Evolutionary conservation across 2,797 vertebrate genomes (phyloP), one percentile per base, ranked within the genome.

Genomic region (Phataginus tetradactyla): DNA sequence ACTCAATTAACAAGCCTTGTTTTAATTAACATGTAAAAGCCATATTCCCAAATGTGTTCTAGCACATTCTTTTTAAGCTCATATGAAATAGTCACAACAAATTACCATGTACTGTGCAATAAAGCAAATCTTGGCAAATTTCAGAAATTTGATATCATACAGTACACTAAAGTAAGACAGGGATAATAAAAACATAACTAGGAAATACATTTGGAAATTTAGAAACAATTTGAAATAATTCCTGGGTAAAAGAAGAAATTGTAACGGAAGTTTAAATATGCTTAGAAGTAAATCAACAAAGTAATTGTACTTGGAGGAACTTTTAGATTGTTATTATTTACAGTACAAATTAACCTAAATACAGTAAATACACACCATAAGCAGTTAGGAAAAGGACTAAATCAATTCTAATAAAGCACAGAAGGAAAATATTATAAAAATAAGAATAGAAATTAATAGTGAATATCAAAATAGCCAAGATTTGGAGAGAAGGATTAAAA

Each of bases 241-340:
- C 29, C 74, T 64, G 11, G 29, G 25, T 53, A 27, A 96, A 74
- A 89, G 34, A 94, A 74, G 27, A 61, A 89, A 66, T 53, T 49
- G 71, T 61, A 68, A 94, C n/a, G 20, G 21, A 74, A 79, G 61
- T 14, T 37, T 78, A 63, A 53, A 75, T 37, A 78, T 39, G 49
- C 15, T 93, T 39, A 91, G n/a, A 96, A 94, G 39, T 77, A 91
- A 75, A 86, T 42, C 11, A 59, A 32, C 42, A 86, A 78, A 84
- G 14, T 57, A 83, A 1, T 53, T 81, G 29, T 85, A n/a, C 9
- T 45, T 64, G 5, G 27, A 15, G 32, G n/a, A 78, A 53, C 15
- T 39, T 77, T 66, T 80, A 72, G 13, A 21, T 27, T 64, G 23
- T 15, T 68, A 90, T 63, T 61, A 85, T 45, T 81, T 90, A 71